Percentiles rank a stretch among this genome's conserved stretches.
Conservation (phyloP, 2,888 invertebrate species). For the Parnassius apollo region DNA sequence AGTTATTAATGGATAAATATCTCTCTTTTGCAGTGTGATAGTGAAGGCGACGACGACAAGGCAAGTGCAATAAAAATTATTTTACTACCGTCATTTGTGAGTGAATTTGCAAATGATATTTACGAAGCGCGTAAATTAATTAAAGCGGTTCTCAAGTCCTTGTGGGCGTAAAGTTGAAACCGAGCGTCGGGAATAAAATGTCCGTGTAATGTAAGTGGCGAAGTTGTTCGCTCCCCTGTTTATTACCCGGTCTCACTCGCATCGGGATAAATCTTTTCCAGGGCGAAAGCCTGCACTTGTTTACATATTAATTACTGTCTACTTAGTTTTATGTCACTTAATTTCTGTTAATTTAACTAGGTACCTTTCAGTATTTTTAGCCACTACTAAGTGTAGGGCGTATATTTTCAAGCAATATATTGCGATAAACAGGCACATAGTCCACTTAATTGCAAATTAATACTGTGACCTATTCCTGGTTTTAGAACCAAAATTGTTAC, state of each 20-base stretch:
- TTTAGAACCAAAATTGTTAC: too few species aligned
- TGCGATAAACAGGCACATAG: too few species aligned
- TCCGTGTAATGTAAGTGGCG: constrained; percentile 75
- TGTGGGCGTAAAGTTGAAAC: constrained; percentile 68
- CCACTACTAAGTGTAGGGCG: too few species aligned
- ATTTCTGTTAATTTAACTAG: too few species aligned
- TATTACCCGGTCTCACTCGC: constrained; percentile 61
- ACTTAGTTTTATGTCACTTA: constrained; percentile 6
- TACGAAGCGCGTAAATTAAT: constrained; percentile 68
- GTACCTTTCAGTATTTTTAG: too few species aligned
- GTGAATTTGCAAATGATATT: constrained; percentile 44
- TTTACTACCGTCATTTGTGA: constrained; percentile 31
- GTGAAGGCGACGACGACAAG: constrained; percentile 95
- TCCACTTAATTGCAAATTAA: too few species aligned
- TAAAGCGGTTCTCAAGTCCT: constrained; percentile 58
- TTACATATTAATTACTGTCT: constrained; percentile 46
- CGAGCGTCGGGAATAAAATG: constrained; percentile 71
- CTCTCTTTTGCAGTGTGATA: constrained; percentile 92
- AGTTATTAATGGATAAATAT: constrained; percentile 47
- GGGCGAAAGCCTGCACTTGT: constrained; percentile 51
- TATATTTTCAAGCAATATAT: too few species aligned
- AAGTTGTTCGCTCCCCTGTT: constrained; percentile 71
- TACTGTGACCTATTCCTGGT: too few species aligned
- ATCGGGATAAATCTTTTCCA: constrained; percentile 59
- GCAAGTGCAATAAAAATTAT: constrained; percentile 78